These are phyloP conservation scores for Pao palembangensis DNA, from an alignment of 2,113 vertebrate genomes.

Conservation along the genomic window DNA sequence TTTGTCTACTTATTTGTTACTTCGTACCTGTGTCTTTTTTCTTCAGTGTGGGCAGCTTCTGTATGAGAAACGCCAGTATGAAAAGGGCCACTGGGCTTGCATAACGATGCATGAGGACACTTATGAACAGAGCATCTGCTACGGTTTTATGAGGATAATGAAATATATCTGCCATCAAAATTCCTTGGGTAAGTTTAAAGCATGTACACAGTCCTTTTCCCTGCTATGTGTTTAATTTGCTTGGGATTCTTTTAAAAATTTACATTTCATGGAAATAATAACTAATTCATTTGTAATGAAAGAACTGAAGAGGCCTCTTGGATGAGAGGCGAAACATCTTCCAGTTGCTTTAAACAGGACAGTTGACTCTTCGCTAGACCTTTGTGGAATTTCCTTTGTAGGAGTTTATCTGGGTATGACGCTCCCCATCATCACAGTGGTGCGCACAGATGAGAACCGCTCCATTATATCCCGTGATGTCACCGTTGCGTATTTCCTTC, in stretches of 20 bases:
- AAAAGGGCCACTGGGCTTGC: constrained; percentile 86
- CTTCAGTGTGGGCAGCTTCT: constrained; percentile 79
- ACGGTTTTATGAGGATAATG: constrained; percentile 91
- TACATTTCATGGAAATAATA: not conserved
- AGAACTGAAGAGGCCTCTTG: no score
- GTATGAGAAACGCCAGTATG: constrained; percentile 84
- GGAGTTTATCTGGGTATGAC: constrained; percentile 84
- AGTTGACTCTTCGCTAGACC: no score
- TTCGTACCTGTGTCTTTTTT: not conserved
- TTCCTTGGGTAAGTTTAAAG: constrained; percentile 72
- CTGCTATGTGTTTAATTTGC: not conserved
- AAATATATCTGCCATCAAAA: constrained; percentile 90
- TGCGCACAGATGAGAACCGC: constrained; percentile 74
- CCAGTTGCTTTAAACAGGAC: no score
- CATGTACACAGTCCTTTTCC: not conserved
- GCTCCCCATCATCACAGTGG: constrained; percentile 82
- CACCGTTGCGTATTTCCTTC: constrained; percentile 83
- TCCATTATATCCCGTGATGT: constrained; percentile 66
- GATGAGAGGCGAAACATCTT: no score
- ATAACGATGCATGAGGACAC: constrained; percentile 79
- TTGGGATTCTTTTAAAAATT: not conserved
- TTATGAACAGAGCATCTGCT: constrained; percentile 89
- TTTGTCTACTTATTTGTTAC: not conserved
- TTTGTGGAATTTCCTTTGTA: constrained; percentile 13
- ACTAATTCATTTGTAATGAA: no score